These are phyloP conservation scores for Diorhabda carinulata DNA, from an alignment of 1,140 invertebrate genomes.

Conservation along the genomic window DNA sequence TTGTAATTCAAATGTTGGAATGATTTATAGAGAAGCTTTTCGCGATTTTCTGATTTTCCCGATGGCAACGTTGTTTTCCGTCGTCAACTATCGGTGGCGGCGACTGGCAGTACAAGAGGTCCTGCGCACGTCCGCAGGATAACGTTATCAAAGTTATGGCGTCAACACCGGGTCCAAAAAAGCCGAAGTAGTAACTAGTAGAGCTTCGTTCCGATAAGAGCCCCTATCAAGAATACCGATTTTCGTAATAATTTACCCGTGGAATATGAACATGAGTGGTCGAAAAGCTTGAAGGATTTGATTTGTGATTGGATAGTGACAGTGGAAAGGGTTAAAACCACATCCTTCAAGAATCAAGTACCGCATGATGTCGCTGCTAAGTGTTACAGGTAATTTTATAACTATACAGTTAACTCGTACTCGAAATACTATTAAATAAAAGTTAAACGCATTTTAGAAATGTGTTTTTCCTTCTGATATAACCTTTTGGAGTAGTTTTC, in stretches of 20 bases:
- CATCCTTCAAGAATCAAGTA: slow-evolving; percentile 1
- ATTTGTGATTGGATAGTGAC: neutral
- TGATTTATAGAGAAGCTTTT: neutral
- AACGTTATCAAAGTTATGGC: slow-evolving; percentile 18
- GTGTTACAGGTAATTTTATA: slow-evolving; percentile 10
- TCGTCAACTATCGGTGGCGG: neutral
- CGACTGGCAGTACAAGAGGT: slow-evolving; percentile 3
- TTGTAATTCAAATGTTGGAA: no score
- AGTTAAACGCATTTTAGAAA: no score
- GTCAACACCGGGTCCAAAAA: slow-evolving; percentile 8
- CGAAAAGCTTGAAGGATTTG: neutral
- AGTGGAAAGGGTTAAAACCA: slow-evolving; percentile 5
- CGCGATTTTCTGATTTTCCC: neutral
- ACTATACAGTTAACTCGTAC: no score
- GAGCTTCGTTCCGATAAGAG: neutral
- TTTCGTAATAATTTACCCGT: slow-evolving; percentile 2
- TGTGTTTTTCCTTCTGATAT: neutral
- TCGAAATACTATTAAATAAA: no score
- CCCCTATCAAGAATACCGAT: neutral
- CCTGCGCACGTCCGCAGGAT: slow-evolving; percentile 15
- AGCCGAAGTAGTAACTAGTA: slow-evolving; percentile 3
- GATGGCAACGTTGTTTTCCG: neutral
- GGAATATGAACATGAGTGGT: neutral
- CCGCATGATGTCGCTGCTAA: slow-evolving; percentile 19
- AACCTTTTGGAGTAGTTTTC: neutral